A percentile compares a stretch with the other conserved stretches of the same genome.
Evolutionary conservation across 2,888 invertebrate species (phyloP).

Genomic region (Hymenopus coronatus): DNA sequence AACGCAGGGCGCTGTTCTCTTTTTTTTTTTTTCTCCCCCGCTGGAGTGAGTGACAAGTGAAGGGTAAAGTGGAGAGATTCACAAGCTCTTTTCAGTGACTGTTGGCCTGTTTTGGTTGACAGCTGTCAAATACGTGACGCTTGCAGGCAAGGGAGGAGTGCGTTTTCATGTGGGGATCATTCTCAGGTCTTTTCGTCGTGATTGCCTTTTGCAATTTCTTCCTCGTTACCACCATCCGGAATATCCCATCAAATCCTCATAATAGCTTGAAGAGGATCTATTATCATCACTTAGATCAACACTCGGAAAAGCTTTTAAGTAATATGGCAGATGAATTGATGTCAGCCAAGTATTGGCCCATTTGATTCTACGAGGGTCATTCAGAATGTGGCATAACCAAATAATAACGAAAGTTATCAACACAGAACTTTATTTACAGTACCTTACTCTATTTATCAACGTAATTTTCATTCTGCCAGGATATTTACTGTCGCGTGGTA

Average conservation of each 20-base stretch:
- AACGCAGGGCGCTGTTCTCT: neutral
- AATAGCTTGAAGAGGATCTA: neutral
- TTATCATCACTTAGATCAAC: no score
- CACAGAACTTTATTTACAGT: no score
- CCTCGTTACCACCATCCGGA: neutral
- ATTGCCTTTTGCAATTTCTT: neutral
- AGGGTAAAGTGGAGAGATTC: neutral
- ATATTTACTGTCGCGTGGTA: no score
- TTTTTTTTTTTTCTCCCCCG: no score
- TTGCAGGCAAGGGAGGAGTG: neutral
- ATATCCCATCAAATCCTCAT: neutral
- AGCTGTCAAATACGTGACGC: slow-evolving; percentile 16
- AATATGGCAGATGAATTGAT: no score
- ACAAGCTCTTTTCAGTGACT: slow-evolving; percentile 7
- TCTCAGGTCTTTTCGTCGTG: neutral
- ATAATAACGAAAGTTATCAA: no score
- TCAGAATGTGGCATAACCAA: no score
- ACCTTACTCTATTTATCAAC: no score
- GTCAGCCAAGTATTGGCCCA: no score
- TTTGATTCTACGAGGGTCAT: no score
- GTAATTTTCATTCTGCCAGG: no score
- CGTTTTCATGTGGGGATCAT: neutral
- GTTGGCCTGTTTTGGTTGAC: slow-evolving; percentile 15
- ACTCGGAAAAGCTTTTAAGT: no score
- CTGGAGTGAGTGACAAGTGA: slow-evolving; percentile 10